These are phyloP conservation scores for Semaprochilodus insignis DNA, from an alignment of 2,797 vertebrate species.

Conservation along the genomic window DNA sequence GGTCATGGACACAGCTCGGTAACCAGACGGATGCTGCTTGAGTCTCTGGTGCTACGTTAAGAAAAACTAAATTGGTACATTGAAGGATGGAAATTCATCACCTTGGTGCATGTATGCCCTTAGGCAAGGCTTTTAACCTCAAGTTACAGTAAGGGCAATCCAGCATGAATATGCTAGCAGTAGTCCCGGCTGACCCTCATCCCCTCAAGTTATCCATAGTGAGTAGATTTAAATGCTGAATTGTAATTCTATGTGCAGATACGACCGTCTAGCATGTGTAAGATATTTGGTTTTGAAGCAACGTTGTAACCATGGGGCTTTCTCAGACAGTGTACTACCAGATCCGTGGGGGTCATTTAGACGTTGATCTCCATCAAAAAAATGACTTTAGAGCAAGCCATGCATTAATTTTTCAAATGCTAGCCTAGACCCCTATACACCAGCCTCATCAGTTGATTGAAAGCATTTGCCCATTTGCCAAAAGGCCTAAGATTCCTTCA, in stretches of 20 bases:
- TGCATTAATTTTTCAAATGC: constrained; percentile 48
- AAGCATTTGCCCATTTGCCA: constrained; percentile 53
- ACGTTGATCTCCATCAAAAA: constrained; percentile 10
- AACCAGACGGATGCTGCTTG: constrained; percentile 24
- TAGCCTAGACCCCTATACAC: constrained; percentile 18
- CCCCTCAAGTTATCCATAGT: constrained; percentile 16
- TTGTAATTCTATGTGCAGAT: constrained; percentile 9
- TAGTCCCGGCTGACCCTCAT: not conserved
- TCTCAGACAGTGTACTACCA: not conserved
- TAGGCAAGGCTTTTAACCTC: constrained; percentile 35
- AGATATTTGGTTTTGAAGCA: constrained; percentile 8
- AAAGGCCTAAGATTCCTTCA: constrained; percentile 56
- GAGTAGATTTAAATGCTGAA: not conserved
- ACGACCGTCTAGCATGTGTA: not conserved
- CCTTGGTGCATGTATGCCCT: constrained; percentile 30
- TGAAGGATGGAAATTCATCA: constrained; percentile 21
- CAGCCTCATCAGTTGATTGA: constrained; percentile 49
- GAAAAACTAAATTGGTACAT: constrained; percentile 32
- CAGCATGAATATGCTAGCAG: constrained; percentile 24
- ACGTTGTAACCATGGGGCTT: not conserved
- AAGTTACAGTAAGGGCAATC: constrained; percentile 28
- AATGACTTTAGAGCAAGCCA: constrained; percentile 13
- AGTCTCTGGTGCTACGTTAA: constrained; percentile 29
- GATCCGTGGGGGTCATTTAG: not conserved
- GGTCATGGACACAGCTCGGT: constrained; percentile 11